phyloP scores from a whole-genome alignment of 2,797 vertebrate species.

The Taeniopygia guttata region DNA sequence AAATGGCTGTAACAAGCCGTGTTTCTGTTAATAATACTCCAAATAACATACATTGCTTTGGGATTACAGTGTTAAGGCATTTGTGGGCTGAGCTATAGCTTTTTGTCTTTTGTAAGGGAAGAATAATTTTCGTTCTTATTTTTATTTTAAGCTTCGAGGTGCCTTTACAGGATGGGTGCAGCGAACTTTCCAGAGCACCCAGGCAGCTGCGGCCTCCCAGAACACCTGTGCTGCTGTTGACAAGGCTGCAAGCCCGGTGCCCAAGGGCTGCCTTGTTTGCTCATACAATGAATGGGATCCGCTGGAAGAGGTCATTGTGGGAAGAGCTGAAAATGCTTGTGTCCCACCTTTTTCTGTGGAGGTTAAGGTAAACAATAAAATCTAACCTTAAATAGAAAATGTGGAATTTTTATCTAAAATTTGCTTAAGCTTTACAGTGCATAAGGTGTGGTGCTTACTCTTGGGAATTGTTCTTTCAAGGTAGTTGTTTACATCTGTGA shows the following conservation, averaged over 20 bases:
- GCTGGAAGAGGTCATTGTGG: constrained; percentile 97
- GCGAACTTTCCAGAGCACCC: constrained; percentile 89
- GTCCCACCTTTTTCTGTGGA: constrained; percentile 96
- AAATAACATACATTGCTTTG: not conserved
- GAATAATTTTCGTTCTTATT: not conserved
- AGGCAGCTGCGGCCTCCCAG: constrained; percentile 84
- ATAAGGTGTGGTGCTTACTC: not conserved
- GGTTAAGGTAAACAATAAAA: constrained; percentile 86
- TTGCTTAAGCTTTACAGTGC: not conserved
- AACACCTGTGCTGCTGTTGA: constrained; percentile 77
- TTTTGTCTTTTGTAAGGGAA: not conserved
- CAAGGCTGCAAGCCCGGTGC: constrained; percentile 71
- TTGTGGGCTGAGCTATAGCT: not conserved
- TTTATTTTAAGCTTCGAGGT: constrained; percentile 81
- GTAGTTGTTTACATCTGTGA: not conserved
- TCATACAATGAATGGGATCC: constrained; percentile 98
- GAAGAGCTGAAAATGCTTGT: constrained; percentile 91
- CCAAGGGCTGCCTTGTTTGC: constrained; percentile 87
- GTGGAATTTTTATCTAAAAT: accelerated
- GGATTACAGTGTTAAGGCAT: not conserved
- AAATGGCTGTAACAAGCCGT: not conserved
- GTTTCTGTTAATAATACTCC: not conserved
- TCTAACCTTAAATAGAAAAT: not conserved
- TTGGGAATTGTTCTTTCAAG: not conserved
- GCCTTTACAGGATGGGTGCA: constrained; percentile 86